Percentiles rank a stretch among this genome's conserved stretches.
Conservation (phyloP, 92 coral and sea anemone species). For the Hydrozoanthus gracilis region DNA sequence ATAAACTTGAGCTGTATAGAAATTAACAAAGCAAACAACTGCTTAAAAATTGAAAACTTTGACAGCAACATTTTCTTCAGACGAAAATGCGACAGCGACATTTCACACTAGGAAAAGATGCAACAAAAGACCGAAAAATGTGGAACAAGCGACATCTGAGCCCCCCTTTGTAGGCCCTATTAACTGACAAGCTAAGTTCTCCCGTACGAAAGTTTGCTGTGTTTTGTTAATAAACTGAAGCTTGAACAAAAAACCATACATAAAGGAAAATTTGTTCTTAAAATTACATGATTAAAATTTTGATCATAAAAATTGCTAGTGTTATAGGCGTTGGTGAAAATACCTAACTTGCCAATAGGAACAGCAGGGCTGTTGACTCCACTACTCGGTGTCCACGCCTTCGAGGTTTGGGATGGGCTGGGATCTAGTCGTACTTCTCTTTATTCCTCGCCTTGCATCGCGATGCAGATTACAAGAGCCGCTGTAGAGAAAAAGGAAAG, state of each 20-base stretch:
- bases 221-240: background rate
- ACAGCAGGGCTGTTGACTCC: background rate
- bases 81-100: no score
- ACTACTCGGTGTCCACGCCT: no score
- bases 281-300: background rate
- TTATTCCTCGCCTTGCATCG: background rate
- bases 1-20: no score
- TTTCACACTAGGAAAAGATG: no score
- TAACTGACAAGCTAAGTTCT: background rate
- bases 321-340: background rate
- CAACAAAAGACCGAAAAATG: no score
- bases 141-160: no score
- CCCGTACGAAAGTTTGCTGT: no score
- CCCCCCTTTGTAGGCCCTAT: background rate
- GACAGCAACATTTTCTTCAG: no score
- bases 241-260: constrained; percentile 3
- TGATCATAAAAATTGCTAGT: background rate
- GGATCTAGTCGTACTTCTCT: no score
- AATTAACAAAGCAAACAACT: no score
- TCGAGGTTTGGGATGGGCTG: no score
- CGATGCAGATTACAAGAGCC: background rate
- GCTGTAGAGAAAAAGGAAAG: background rate
- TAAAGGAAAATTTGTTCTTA: background rate
- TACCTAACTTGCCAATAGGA: background rate
- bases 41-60: no score